Evolutionary conservation across 2,797 vertebrate genomes (phyloP), one percentile per base, ranked within the genome.

Genomic region (Anguilla marmorata): DNA sequence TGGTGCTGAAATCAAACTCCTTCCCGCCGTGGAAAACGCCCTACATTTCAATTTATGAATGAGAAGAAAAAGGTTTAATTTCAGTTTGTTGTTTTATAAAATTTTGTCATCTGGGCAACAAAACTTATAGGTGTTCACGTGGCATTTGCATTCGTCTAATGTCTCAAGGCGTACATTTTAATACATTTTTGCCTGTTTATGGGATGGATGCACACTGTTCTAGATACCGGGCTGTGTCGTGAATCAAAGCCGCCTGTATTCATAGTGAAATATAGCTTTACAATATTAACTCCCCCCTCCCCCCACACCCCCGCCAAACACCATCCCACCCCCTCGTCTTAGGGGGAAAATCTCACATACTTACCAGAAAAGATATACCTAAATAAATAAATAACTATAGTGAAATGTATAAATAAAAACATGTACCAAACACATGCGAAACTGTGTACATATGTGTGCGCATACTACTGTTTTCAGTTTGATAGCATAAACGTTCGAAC

Each of bases 21-120:
- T 72, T 56, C 48, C 48, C 69, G 72, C 69, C 50, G 58, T 33
- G 86, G 86, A 76, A 79, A 86, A 86, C 86, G 86, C 86, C 86
- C 86, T 79, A 33, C 60, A 72, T 45, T 24, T 86, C 14, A 56
- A 84, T n/a, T 84, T 33, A 84, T 24, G 56, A 58, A 58, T 85
- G 82, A 45, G 52, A 84, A 84, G 48, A 2, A 30, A 84, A 54
- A 19, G 7, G 6, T 56, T 58, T 41, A 58, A 60, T 85, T 85
- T 85, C 60, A 85, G 33, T 37, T 33, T 82, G 9, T 82, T 50
- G 12, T 76, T 50, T 50, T 82, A 11, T n/a, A 82, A 3, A 45
- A 45, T 21, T 19, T 16, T 19, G 76, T 41, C 33, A 8, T 11
- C n/a, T 58, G 27, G 27, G 16, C 52, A 56, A n/a, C 19, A 84